These are phyloP conservation scores for Montipora sp. DNA, from an alignment of 64 coral and sea anemone species.

Conservation along the genomic window DNA sequence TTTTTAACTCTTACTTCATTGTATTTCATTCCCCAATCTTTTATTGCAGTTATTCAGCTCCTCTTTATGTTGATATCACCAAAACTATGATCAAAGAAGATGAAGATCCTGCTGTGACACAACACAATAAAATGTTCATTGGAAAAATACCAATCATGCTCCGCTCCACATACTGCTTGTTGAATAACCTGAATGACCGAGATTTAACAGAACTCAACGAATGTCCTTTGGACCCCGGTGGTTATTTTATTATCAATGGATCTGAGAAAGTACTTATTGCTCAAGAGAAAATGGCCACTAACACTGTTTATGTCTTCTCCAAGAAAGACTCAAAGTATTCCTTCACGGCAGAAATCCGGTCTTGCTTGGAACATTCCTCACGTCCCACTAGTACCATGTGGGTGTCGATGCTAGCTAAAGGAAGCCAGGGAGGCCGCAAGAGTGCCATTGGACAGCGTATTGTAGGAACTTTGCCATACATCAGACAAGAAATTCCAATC, in stretches of 20 bases:
- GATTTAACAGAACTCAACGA: constrained; percentile 99
- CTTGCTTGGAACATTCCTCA: constrained; percentile 96
- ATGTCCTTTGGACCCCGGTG: constrained; percentile 95
- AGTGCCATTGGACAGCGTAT: constrained; percentile 99
- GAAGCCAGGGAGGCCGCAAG: constrained; percentile 88
- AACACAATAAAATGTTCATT: constrained; percentile 99
- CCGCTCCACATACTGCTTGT: constrained; percentile 94
- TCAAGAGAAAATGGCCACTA: constrained; percentile 99
- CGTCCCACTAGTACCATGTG: constrained; percentile 98
- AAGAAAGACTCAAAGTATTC: constrained; percentile 99
- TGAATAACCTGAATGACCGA: constrained; percentile 87
- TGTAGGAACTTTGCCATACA: constrained; percentile 94
- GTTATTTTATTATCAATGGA: constrained; percentile 99
- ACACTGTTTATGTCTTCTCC: constrained; percentile 98
- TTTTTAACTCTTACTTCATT: too few relatives aligned
- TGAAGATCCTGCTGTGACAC: constrained; percentile 81
- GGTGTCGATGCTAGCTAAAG: constrained; percentile 97
- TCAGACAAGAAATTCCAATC: constrained; percentile 97
- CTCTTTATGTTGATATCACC: constrained; percentile 98
- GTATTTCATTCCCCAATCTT: not conserved
- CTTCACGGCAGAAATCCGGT: constrained; percentile 96
- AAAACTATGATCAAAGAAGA: constrained; percentile 97
- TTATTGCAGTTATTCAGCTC: constrained; percentile 91
- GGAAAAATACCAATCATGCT: constrained; percentile 99
- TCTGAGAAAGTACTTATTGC: constrained; percentile 99